Conservation (phyloP, 1,140 invertebrate genomes). For the Sycophila sp. region DNA sequence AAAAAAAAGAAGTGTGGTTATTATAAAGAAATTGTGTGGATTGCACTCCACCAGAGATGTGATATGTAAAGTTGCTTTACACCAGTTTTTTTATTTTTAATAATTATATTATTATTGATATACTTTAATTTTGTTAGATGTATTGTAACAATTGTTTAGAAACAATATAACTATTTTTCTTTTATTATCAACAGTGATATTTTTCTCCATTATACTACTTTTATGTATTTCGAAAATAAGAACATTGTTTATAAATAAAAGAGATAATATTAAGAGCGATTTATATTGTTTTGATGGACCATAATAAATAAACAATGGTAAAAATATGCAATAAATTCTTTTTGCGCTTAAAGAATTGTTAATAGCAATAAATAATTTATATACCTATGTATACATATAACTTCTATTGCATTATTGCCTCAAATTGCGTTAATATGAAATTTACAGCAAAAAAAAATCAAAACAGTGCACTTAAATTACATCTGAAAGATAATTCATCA, state of each 20-base stretch:
- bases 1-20: conserved; percentile 14
- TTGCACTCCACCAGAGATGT: conserved; percentile 59
- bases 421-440: conserved; percentile 4
- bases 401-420: not conserved
- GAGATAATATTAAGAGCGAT: not conserved
- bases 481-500: too few species aligned
- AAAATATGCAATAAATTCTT: not conserved
- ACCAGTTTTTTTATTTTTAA: conserved; percentile 57
- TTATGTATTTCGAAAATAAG: conserved; percentile 15
- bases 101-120: conserved; percentile 54
- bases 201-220: conserved; percentile 22
- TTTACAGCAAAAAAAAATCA: too few species aligned
- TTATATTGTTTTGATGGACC: not conserved
- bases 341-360: not conserved
- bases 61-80: conserved; percentile 67
- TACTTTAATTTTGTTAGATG: conserved; percentile 57
- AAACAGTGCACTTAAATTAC: too few species aligned
- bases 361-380: not conserved
- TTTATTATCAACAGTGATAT: conserved; percentile 21
- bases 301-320: not conserved
- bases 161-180: conserved; percentile 47
- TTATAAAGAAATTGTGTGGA: conserved; percentile 21
- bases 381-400: not conserved
- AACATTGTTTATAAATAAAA: conserved; percentile 16
- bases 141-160: conserved; percentile 55